Evolutionary conservation across 2,113 vertebrate species (phyloP).

Genomic region (Dicentrarchus labrax): DNA sequence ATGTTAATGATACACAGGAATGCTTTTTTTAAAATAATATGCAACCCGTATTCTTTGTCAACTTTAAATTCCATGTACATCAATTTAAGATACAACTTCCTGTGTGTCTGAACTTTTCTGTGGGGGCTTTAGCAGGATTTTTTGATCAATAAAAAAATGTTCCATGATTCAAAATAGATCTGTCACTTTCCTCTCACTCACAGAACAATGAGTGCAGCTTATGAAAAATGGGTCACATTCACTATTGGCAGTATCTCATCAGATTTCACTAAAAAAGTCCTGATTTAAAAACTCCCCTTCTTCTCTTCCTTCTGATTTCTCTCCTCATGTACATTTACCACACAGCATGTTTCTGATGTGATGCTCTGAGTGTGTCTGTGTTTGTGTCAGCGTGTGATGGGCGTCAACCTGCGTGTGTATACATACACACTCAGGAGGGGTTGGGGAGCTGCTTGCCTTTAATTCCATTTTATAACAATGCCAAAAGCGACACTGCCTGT

Average conservation of each 20-base stretch:
- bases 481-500: conserved; percentile 78
- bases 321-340: background rate
- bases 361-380: conserved; percentile 18
- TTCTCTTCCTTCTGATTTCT: background rate
- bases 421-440: conserved; percentile 41
- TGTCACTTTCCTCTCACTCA: conserved; percentile 20
- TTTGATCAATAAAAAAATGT: background rate
- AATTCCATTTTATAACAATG: conserved; percentile 78
- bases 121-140: background rate
- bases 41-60: background rate
- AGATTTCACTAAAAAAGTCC: conserved; percentile 5
- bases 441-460: conserved; percentile 59
- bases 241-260: conserved; percentile 18
- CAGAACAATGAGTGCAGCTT: conserved; percentile 40
- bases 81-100: background rate
- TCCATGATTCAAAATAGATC: conserved; percentile 27
- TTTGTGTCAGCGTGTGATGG: conserved; percentile 10
- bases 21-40: background rate
- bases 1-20: background rate
- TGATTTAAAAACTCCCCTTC: background rate
- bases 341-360: background rate
- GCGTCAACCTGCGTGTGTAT: conserved; percentile 20
- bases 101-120: conserved; percentile 26
- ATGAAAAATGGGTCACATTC: conserved; percentile 55
- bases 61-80: background rate